phyloP scores from a whole-genome alignment of 2,113 vertebrate species.

The Prietella phreatophila region DNA sequence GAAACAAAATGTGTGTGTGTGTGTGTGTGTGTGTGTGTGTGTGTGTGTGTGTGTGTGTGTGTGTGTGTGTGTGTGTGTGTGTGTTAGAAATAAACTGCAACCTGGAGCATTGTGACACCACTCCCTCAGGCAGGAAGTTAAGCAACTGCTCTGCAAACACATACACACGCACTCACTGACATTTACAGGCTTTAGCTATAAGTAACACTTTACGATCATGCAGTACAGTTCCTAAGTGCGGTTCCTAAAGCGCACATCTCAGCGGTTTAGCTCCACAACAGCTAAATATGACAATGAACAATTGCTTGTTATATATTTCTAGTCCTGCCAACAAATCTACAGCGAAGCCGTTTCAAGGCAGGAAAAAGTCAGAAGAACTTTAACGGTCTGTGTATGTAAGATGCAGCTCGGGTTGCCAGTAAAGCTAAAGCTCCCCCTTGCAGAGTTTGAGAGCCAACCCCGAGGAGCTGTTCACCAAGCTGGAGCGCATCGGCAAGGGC shows the following conservation, averaged over 20 bases:
- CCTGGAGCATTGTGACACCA: background rate
- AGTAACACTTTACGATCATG: background rate
- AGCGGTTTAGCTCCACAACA: background rate
- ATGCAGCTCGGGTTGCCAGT: background rate
- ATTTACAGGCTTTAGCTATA: background rate
- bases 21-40: too few relatives aligned
- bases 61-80: too few relatives aligned
- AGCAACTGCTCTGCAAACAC: background rate
- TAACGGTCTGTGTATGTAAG: too few relatives aligned
- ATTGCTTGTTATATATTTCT: background rate
- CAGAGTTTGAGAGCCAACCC: conserved; percentile 90
- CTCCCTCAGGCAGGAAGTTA: conserved; percentile 1
- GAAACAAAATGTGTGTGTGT: too few relatives aligned
- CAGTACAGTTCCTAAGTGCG: too few relatives aligned
- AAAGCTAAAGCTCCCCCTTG: background rate
- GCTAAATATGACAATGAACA: background rate
- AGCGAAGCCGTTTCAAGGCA: background rate
- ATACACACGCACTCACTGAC: background rate
- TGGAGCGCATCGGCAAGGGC: conserved; percentile 96
- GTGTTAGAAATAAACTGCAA: background rate
- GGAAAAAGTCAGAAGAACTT: background rate
- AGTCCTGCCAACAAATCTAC: background rate
- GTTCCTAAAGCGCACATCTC: background rate
- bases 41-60: too few relatives aligned
- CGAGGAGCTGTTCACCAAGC: conserved; percentile 94